phyloP scores from a whole-genome alignment of 2,797 vertebrate species.

The Cygnus olor region DNA sequence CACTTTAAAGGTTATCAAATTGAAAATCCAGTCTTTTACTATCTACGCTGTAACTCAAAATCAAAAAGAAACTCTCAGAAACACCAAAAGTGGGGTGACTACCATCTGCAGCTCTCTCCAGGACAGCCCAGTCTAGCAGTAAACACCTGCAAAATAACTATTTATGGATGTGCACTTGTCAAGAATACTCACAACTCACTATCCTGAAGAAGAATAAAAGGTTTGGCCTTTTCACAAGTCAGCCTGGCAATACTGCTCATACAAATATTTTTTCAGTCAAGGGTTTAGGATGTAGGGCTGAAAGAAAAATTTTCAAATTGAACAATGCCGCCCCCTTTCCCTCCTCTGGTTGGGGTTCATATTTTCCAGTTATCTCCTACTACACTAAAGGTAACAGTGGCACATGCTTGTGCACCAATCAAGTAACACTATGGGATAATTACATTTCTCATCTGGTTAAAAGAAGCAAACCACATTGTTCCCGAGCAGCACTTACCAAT shows the following conservation, averaged over 20 bases:
- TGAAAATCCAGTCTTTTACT: background rate
- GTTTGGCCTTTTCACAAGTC: background rate
- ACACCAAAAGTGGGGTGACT: background rate
- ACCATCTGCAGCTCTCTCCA: background rate
- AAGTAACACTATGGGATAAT: background rate
- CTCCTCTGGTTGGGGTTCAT: background rate
- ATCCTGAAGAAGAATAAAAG: background rate
- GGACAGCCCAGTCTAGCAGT: background rate
- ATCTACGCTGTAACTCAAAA: background rate
- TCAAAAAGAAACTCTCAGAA: background rate
- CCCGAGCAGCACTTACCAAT: background rate
- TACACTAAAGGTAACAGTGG: background rate
- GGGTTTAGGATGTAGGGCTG: background rate
- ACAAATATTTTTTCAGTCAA: background rate
- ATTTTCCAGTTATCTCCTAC: background rate
- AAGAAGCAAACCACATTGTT: background rate
- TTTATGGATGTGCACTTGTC: background rate
- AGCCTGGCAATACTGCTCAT: background rate
- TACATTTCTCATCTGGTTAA: background rate
- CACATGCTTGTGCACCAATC: background rate
- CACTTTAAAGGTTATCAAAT: background rate
- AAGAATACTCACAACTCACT: background rate
- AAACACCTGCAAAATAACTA: background rate
- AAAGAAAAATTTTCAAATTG: background rate
- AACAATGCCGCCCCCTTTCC: background rate